Base-by-base conservation (phyloP, 1,140 invertebrate species). In the Proales similis region DNA sequence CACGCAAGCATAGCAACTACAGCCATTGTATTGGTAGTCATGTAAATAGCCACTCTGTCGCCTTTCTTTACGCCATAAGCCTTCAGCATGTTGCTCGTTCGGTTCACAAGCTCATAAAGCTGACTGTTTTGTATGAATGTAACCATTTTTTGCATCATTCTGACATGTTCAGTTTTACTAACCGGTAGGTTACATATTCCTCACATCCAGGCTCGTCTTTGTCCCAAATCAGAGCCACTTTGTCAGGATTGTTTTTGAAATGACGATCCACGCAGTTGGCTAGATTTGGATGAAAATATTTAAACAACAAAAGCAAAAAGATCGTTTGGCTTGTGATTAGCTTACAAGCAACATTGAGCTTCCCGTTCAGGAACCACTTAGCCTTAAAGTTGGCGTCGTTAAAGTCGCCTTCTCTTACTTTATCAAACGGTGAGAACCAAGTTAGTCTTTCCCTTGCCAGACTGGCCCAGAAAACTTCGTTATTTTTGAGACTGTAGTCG, bases 211-310 rank as follows among this genome's bases (percentile, higher is more conserved):
- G 79, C 65, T 80, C 79, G 72, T 81, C 79, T 67, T 77, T 77
- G 65, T 81, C 80, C 75, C 78, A 81, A 51, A 81, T 77, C 2
- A 81, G 65, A n/a, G 80, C 80, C 29, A 75, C 65, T 30, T 70
- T 64, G 49, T 80, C 70, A 4, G 77, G 76, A 62, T 72, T 60
- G n/a, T 64, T 57, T 36, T 68, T 65, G 27, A 73, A 68, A 68
- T 81, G 79, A 26, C 80, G 72, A 64, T 81, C 79, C 26, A 81
- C 70, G 68, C 79, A 81, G 64, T 81, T 80, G 3, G 78, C 78
- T 36, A 36, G 9, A n/a, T n/a, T n/a, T n/a, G n/a, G n/a, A n/a
- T 36, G 33, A 36, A 36, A 36, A 36, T 14, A 36, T 9, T 14
- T 9, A 36, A 36, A 36, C 9, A 36, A 36, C 14, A 36, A 9